Conservation (phyloP, 2,888 invertebrate genomes). For the Epiblema foenella region DNA sequence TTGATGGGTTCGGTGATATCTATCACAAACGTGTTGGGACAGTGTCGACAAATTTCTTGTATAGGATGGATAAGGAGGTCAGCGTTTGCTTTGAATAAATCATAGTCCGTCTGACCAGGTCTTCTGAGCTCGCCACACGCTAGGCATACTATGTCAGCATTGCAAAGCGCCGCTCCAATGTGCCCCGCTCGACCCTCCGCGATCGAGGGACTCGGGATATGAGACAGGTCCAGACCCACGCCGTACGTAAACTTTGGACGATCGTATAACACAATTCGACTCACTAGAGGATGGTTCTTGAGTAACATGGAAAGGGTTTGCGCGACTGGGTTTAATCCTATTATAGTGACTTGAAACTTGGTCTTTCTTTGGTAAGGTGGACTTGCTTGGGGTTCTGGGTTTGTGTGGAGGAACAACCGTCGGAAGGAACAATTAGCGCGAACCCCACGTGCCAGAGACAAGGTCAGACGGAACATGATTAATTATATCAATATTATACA, state of each 20-base stretch:
- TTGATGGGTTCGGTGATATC: conserved; percentile 35
- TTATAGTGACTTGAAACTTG: conserved; percentile 37
- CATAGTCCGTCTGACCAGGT: conserved; percentile 41
- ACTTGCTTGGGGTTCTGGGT: background rate
- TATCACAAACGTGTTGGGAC: conserved; percentile 27
- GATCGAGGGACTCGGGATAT: conserved; percentile 26
- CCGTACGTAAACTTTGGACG: conserved; percentile 22
- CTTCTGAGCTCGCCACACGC: conserved; percentile 27
- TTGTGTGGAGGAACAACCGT: background rate
- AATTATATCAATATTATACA: background rate
- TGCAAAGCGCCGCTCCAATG: conserved; percentile 16
- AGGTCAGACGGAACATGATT: conserved; percentile 38
- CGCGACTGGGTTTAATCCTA: conserved; percentile 22
- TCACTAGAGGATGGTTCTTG: conserved; percentile 25
- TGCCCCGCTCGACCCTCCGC: conserved; percentile 26
- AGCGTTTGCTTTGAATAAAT: conserved; percentile 30
- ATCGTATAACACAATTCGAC: conserved; percentile 24
- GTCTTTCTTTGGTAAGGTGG: background rate
- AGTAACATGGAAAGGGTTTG: conserved; percentile 33
- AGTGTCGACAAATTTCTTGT: conserved; percentile 28
- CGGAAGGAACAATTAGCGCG: background rate
- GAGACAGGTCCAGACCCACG: conserved; percentile 33
- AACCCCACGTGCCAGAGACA: conserved; percentile 2
- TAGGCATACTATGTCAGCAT: conserved; percentile 30
- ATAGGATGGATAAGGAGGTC: conserved; percentile 15